A percentile compares a stretch with the other conserved stretches of the same genome.
Evolutionary conservation across 2,797 vertebrate genomes (phyloP).

Genomic region (Caiman crocodilus): DNA sequence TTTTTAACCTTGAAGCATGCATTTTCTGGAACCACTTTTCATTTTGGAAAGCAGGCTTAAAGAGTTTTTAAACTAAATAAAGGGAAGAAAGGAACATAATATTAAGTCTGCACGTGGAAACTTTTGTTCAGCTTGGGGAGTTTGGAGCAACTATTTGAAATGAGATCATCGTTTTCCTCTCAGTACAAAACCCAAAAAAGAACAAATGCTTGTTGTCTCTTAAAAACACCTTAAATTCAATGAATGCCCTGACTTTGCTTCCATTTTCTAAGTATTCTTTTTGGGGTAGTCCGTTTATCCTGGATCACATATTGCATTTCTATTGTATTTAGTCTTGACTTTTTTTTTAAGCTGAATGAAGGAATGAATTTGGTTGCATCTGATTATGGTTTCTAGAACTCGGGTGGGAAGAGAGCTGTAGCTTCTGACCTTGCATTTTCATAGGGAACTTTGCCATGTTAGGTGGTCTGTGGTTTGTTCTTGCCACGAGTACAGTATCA

Average conservation of each 20-base stretch:
- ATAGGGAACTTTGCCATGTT: neutral
- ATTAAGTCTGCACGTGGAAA: neutral
- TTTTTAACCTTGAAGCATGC: neutral
- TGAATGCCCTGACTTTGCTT: neutral
- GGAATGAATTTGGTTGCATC: neutral
- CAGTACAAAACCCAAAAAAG: neutral
- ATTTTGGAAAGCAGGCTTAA: neutral
- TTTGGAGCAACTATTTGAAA: neutral
- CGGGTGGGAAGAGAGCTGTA: neutral
- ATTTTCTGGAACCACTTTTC: neutral
- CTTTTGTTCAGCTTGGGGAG: neutral
- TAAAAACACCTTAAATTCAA: neutral
- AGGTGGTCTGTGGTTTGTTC: neutral
- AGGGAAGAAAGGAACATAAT: neutral
- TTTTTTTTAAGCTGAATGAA: neutral
- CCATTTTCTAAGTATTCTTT: neutral
- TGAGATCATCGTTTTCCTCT: neutral
- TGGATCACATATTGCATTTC: neutral
- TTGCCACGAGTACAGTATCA: neutral
- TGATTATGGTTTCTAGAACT: neutral
- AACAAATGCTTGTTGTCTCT: neutral
- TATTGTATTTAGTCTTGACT: neutral
- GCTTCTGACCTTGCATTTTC: fast-evolving
- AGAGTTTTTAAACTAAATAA: neutral
- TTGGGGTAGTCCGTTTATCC: neutral